A percentile compares a stretch with the other conserved stretches of the same genome.
Conservation (phyloP, 2,113 vertebrate genomes). For the Gallinago jamesoni region DNA sequence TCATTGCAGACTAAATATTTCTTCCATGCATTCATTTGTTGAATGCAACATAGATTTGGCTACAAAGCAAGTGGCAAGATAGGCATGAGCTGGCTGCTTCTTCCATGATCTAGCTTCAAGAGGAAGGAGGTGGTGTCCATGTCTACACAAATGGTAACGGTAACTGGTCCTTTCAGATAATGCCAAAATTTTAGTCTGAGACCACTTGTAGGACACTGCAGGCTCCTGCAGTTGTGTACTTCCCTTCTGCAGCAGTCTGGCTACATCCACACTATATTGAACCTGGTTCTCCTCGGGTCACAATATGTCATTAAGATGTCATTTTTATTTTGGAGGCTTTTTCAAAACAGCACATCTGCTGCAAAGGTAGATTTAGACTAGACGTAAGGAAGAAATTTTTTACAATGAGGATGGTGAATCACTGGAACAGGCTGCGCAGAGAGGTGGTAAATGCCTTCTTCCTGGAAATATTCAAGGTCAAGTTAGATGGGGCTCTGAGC, state of each 20-base stretch:
- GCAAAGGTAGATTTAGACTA: neutral
- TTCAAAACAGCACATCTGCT: neutral
- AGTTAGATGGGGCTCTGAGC: neutral
- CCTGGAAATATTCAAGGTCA: neutral
- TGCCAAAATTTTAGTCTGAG: neutral
- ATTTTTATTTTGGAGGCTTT: neutral
- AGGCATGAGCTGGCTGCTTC: neutral
- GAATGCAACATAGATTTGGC: neutral
- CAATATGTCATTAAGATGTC: neutral
- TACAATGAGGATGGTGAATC: neutral
- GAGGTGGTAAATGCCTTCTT: neutral
- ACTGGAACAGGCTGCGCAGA: neutral
- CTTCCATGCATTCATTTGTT: neutral
- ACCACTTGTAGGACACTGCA: neutral
- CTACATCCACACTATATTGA: neutral
- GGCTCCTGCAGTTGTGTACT: neutral
- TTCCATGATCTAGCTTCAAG: neutral
- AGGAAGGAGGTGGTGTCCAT: neutral
- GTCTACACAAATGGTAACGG: fast-evolving
- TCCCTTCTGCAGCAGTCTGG: neutral
- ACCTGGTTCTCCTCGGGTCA: neutral
- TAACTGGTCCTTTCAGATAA: neutral
- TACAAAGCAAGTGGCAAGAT: neutral
- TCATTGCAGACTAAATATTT: neutral
- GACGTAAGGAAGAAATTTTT: neutral